Evolutionary conservation across 2,888 invertebrate species (phyloP).

Genomic region (Adelphocoris suturalis): DNA sequence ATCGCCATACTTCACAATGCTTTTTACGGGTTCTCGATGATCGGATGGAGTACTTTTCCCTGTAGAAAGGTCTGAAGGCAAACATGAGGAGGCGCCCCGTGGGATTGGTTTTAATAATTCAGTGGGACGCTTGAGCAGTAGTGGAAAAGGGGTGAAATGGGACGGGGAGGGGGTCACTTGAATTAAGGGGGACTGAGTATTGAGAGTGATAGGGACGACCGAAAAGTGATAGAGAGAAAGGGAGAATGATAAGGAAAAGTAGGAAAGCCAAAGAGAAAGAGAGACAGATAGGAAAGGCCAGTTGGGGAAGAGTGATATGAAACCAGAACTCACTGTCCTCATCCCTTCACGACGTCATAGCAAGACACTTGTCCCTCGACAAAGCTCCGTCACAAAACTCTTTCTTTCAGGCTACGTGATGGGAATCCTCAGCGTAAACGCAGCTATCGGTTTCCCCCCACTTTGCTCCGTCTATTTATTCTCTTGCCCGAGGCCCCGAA

Average conservation of each 20-base stretch:
- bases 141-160: background rate
- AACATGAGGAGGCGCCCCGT: background rate
- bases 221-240: background rate
- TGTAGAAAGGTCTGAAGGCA: background rate
- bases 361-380: background rate
- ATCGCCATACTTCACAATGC: too few species aligned
- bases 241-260: background rate
- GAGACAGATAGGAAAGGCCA: background rate
- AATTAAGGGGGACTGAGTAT: background rate
- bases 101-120: slow-evolving; percentile 28
- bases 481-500: background rate
- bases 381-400: background rate
- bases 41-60: background rate
- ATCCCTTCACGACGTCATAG: slow-evolving; percentile 6
- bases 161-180: background rate
- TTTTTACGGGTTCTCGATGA: too few species aligned
- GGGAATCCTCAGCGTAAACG: background rate
- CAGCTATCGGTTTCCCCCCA: background rate
- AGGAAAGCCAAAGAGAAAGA: too few species aligned
- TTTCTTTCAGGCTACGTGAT: slow-evolving; percentile 7
- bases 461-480: background rate
- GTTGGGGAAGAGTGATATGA: background rate
- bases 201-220: background rate
- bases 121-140: background rate
- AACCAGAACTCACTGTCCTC: background rate